Conservation (phyloP, 2,797 vertebrate species). For the Graptemys geographica region DNA sequence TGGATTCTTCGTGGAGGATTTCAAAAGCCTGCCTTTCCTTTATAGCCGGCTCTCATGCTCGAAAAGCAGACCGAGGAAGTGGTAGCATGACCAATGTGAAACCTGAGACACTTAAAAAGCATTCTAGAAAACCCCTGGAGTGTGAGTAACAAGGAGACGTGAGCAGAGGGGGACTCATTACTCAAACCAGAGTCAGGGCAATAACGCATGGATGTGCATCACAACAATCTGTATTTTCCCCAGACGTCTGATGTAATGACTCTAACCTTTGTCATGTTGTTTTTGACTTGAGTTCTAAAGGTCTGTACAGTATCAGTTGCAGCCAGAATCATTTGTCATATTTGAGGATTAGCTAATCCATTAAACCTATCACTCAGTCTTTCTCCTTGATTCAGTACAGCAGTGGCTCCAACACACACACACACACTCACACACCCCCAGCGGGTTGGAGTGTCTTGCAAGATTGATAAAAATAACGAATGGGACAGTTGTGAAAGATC, state of each 20-base stretch:
- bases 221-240: not conserved
- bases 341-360: not conserved
- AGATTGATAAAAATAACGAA: not conserved
- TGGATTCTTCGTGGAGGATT: not conserved
- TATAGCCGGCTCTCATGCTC: not conserved
- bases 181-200: not conserved
- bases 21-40: not conserved
- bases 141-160: slow-evolving; percentile 1
- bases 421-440: too few relatives aligned
- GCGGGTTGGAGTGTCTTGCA: not conserved
- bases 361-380: not conserved
- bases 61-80: not conserved
- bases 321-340: not conserved
- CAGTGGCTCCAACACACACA: not conserved
- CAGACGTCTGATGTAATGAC: slow-evolving; percentile 36
- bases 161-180: not conserved
- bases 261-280: slow-evolving; percentile 6
- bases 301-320: not conserved
- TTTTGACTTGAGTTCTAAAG: not conserved
- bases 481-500: not conserved
- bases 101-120: not conserved
- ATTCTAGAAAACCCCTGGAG: not conserved
- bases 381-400: not conserved
- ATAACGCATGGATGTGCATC: not conserved
- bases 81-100: not conserved